These are phyloP conservation scores for Larimichthys crocea DNA, from an alignment of 2,113 vertebrate genomes.

Conservation along the genomic window DNA sequence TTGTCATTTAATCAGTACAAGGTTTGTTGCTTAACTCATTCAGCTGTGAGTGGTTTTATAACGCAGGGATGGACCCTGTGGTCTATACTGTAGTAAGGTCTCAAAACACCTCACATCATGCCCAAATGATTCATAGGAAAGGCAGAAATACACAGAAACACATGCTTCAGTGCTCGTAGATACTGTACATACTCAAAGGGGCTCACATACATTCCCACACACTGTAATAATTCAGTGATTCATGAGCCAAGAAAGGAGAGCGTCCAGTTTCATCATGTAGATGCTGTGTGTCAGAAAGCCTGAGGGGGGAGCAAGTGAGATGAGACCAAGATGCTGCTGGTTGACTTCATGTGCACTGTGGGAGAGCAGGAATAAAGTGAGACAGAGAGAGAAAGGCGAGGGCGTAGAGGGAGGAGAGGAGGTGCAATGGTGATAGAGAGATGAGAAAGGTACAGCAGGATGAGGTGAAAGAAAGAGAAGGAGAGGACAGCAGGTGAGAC, in stretches of 20 bases:
- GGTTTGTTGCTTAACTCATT: neutral
- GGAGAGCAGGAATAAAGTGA: neutral
- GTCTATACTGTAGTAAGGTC: neutral
- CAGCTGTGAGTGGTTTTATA: neutral
- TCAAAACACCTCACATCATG: conserved; percentile 9
- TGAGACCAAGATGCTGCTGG: conserved; percentile 32
- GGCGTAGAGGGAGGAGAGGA: neutral
- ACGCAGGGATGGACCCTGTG: neutral
- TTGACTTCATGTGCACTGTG: conserved; percentile 1
- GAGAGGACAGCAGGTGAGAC: conserved; percentile 9
- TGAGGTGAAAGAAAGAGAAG: conserved; percentile 8
- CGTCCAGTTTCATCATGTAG: conserved; percentile 40
- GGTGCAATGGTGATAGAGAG: conserved; percentile 12
- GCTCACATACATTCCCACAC: conserved; percentile 4
- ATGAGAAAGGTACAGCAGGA: conserved; percentile 19
- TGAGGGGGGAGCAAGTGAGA: conserved; percentile 67
- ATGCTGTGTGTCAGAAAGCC: conserved; percentile 52
- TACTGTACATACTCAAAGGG: neutral
- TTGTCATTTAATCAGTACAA: neutral
- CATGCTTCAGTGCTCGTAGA: conserved; percentile 8
- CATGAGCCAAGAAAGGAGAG: conserved; percentile 41
- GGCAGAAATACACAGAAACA: conserved; percentile 5
- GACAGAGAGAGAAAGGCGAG: neutral
- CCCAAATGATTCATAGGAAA: conserved; percentile 41
- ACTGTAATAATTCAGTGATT: conserved; percentile 47